Conservation (phyloP, 1,140 invertebrate species). For the Eulimnadia texana region DNA sequence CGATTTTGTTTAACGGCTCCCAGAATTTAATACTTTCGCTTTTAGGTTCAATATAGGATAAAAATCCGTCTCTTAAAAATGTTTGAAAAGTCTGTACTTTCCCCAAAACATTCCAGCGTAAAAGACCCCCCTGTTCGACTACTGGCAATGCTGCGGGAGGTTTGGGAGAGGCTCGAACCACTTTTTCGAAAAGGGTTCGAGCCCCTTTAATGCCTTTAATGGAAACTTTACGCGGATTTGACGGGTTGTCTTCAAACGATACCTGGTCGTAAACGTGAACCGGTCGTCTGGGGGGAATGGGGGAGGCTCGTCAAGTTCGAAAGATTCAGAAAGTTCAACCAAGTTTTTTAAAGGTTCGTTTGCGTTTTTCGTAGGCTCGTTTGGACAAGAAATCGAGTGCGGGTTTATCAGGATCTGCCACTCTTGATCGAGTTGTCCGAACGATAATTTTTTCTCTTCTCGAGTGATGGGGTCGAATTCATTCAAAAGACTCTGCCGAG, state of each 20-base stretch:
- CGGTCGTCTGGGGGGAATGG: background rate
- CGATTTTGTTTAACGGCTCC: constrained; percentile 1
- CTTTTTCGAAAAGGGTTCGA: background rate
- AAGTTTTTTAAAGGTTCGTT: background rate
- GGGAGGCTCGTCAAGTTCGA: no score
- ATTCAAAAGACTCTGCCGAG: constrained; percentile 8
- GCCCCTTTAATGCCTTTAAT: background rate
- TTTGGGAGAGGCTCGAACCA: no score
- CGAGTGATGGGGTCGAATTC: constrained; percentile 8
- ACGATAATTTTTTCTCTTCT: background rate
- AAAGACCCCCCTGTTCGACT: background rate
- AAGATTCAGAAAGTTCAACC: no score
- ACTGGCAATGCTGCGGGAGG: background rate
- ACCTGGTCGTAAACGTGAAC: background rate
- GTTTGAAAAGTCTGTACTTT: constrained; percentile 6
- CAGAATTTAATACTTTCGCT: background rate
- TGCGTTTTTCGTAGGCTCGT: no score
- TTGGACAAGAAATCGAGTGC: background rate
- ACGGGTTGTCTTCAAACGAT: background rate
- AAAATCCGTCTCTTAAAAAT: background rate
- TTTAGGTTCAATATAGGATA: background rate
- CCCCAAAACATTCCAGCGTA: constrained; percentile 2
- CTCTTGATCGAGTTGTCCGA: background rate
- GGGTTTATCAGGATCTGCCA: background rate
- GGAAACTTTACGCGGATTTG: background rate